Percentiles rank a stretch among this genome's conserved stretches.
Evolutionary conservation across 1,140 invertebrate genomes (phyloP).

Genomic region (Littorina saxatilis): DNA sequence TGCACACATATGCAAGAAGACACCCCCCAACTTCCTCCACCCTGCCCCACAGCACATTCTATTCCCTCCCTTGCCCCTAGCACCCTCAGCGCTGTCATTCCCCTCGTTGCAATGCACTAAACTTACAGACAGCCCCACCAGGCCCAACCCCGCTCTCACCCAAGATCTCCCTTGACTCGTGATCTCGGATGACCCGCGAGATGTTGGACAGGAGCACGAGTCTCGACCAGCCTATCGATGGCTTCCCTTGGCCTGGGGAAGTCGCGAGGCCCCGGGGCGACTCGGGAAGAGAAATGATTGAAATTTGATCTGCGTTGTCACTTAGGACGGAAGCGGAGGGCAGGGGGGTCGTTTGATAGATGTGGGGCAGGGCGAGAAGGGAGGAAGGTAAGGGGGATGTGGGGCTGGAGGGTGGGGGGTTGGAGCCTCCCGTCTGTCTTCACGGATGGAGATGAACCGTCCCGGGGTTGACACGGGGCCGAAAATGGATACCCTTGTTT

Average conservation of each 20-base stretch:
- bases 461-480: neutral
- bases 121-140: neutral
- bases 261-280: neutral
- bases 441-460: neutral
- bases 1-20: too few species aligned
- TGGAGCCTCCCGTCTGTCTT: too few species aligned
- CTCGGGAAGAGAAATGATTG: constrained; percentile 18
- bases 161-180: neutral
- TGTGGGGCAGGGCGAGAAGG: neutral
- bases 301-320: constrained; percentile 32
- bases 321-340: neutral
- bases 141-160: neutral
- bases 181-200: neutral
- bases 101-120: neutral
- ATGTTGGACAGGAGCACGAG: neutral
- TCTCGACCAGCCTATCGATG: constrained; percentile 12
- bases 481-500: constrained; percentile 13
- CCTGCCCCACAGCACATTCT: neutral
- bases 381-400: too few species aligned
- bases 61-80: too few species aligned
- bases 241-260: neutral
- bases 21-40: too few species aligned
- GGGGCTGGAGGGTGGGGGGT: neutral
- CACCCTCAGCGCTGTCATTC: neutral
- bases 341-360: neutral